These are phyloP conservation scores for Rhabdomys dilectus DNA, from an alignment of 2,113 vertebrate species.

Conservation along the genomic window DNA sequence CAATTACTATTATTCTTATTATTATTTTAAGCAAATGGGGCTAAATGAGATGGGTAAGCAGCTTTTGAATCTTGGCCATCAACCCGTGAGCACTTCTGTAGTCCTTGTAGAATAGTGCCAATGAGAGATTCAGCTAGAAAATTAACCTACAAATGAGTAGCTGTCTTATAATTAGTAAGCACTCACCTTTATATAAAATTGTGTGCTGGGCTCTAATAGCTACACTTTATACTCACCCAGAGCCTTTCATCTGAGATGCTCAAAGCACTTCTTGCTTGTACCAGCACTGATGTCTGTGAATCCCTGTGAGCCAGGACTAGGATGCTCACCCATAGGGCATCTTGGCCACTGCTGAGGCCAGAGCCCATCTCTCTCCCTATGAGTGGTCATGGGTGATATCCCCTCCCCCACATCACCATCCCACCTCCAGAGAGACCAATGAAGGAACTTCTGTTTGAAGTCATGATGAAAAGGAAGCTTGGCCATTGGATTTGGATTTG, in stretches of 20 bases:
- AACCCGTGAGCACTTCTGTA: conserved; percentile 51
- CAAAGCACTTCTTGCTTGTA: conserved; percentile 50
- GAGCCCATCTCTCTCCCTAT: not conserved
- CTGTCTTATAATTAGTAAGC: conserved; percentile 72
- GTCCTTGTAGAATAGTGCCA: conserved; percentile 39
- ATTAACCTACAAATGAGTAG: conserved; percentile 64
- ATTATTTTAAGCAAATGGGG: conserved; percentile 65
- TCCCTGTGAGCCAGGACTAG: not conserved
- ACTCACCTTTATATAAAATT: conserved; percentile 56
- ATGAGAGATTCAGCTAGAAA: conserved; percentile 57
- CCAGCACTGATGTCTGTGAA: conserved; percentile 12
- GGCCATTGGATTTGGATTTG: not conserved
- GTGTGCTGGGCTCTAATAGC: conserved; percentile 45
- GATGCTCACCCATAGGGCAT: not conserved
- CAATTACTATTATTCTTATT: conserved; percentile 52
- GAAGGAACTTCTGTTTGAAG: not conserved
- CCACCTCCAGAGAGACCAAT: not conserved
- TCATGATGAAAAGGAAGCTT: not conserved
- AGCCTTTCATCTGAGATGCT: conserved; percentile 63
- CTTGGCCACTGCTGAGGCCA: not conserved
- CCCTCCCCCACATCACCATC: not conserved
- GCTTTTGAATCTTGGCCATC: conserved; percentile 60
- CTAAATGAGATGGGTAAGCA: conserved; percentile 40
- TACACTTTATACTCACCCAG: not conserved
- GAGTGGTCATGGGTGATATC: not conserved